Evolutionary conservation across 1,140 invertebrate genomes (phyloP).

Genomic region (Brachionus calyciflorus): DNA sequence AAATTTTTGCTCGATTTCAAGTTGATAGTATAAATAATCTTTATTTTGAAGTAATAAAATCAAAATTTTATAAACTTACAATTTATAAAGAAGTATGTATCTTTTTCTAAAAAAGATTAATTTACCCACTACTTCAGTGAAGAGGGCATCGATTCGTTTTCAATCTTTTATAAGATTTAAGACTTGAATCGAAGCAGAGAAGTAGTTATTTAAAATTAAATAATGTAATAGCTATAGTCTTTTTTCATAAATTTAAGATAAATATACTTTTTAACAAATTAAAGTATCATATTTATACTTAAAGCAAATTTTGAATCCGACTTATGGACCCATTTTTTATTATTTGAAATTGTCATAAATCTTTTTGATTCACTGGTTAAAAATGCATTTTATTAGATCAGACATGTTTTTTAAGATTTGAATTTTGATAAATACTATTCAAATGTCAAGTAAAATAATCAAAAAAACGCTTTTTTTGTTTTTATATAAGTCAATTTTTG

Average conservation of each 20-base stretch:
- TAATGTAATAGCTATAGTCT: too few relatives aligned
- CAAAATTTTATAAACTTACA: constrained; percentile 24
- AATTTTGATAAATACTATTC: too few relatives aligned
- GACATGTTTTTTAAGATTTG: too few relatives aligned
- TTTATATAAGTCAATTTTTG: neutral
- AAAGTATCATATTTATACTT: too few relatives aligned
- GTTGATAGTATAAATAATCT: neutral
- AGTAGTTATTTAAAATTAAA: too few relatives aligned
- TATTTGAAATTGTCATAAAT: too few relatives aligned
- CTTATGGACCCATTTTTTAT: too few relatives aligned
- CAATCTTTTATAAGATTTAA: neutral
- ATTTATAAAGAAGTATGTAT: neutral
- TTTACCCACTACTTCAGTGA: constrained; percentile 1
- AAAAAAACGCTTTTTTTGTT: neutral
- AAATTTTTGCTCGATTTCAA: neutral
- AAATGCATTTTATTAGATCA: too few relatives aligned
- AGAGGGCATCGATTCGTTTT: neutral
- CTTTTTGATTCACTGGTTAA: too few relatives aligned
- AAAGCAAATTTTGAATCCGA: too few relatives aligned
- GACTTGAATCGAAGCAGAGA: neutral
- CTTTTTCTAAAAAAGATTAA: neutral
- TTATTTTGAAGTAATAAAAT: neutral
- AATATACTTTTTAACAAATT: too few relatives aligned
- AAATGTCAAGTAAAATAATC: too few relatives aligned
- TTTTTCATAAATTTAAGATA: neutral